A percentile compares a stretch with the other conserved stretches of the same genome.
Conservation (phyloP, 1,140 invertebrate species). For the Bombyx mandarina region DNA sequence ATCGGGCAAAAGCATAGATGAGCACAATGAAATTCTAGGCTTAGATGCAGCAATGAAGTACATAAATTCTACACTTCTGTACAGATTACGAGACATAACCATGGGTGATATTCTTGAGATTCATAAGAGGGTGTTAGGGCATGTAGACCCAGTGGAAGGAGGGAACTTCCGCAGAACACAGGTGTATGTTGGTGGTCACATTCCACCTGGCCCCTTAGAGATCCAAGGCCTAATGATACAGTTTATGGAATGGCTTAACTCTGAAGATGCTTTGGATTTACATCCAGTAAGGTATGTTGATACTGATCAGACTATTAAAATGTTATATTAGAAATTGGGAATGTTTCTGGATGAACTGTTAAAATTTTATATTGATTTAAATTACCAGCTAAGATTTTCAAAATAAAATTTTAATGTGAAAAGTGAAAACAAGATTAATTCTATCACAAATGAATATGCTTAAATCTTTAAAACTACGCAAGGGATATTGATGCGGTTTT, state of each 20-base stretch:
- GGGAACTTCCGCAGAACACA: slow-evolving; percentile 86
- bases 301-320: neutral
- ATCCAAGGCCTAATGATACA: slow-evolving; percentile 88
- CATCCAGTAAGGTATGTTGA: slow-evolving; percentile 85
- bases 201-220: slow-evolving; percentile 87
- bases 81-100: slow-evolving; percentile 79
- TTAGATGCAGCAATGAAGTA: slow-evolving; percentile 96
- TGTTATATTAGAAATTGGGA: too few species aligned
- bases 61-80: slow-evolving; percentile 92
- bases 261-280: slow-evolving; percentile 84
- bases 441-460: neutral
- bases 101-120: slow-evolving; percentile 93
- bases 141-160: slow-evolving; percentile 92
- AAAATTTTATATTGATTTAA: too few species aligned
- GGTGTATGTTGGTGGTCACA: slow-evolving; percentile 93
- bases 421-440: neutral
- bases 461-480: too few species aligned
- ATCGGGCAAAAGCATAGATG: slow-evolving; percentile 93
- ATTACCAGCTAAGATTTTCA: too few species aligned
- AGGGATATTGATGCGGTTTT: too few species aligned
- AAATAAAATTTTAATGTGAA: too few species aligned
- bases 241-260: slow-evolving; percentile 93
- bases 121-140: slow-evolving; percentile 92
- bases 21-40: slow-evolving; percentile 97
- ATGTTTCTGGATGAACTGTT: too few species aligned